A percentile compares a stretch with the other conserved stretches of the same genome.
Evolutionary conservation across 2,113 vertebrate genomes (phyloP).

Genomic region (Paracanthobrama guichenoti): DNA sequence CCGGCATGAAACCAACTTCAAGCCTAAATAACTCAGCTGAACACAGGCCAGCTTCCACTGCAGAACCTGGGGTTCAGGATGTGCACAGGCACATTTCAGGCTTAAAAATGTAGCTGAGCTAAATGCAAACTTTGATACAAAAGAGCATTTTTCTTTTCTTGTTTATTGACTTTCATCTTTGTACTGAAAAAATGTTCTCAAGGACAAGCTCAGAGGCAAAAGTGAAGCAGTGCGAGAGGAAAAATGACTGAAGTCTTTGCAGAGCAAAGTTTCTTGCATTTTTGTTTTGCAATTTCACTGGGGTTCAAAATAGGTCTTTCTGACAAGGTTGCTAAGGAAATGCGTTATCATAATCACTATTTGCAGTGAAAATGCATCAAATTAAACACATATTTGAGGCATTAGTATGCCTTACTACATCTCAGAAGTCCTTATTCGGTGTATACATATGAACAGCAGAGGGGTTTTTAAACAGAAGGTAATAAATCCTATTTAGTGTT

Average conservation of each 20-base stretch:
- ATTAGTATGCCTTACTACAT: too few relatives aligned
- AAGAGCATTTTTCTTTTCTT: not conserved
- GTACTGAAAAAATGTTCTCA: not conserved
- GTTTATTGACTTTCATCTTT: constrained; percentile 1
- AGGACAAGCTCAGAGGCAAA: not conserved
- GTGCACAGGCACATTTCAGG: constrained; percentile 2
- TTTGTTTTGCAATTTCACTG: not conserved
- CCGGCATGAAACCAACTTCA: not conserved
- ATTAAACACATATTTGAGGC: not conserved
- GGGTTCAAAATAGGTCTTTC: not conserved
- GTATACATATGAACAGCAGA: not conserved
- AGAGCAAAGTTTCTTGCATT: not conserved
- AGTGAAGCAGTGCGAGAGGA: not conserved
- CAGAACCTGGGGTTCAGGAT: constrained; percentile 20
- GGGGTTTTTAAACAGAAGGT: not conserved
- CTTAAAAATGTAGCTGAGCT: not conserved
- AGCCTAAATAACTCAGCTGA: constrained; percentile 14
- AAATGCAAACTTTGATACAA: not conserved
- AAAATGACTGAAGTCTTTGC: not conserved
- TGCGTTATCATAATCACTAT: not conserved
- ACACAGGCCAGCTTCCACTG: not conserved
- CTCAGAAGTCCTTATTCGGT: not conserved
- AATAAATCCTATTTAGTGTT: constrained; percentile 30
- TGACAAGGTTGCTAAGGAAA: not conserved
- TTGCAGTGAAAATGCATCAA: not conserved